Base-by-base conservation (phyloP, 2,113 vertebrate species). In the Azemiops feae region DNA sequence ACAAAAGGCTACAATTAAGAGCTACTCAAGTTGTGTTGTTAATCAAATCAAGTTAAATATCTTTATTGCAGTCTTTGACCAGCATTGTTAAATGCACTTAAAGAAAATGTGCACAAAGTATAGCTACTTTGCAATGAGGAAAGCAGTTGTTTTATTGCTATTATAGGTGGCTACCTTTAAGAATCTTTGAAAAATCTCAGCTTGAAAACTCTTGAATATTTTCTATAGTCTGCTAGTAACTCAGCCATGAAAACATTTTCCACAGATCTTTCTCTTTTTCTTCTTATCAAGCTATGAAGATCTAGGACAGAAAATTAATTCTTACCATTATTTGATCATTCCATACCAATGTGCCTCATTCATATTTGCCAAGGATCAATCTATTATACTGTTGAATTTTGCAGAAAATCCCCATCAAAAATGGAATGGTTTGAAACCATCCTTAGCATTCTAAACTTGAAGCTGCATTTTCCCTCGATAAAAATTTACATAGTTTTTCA, bases 401-500 rank as follows among this genome's bases (percentile, higher is more conserved):
- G 57, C 0, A 87, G 16, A 89, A 16, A 88, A 89, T 0, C 27
- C 60, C 39, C 20, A 87, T 39, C 91, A 92, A 9, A 94, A 81
- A n/a, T 2, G 0, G 25, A 23, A 54, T 90, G 22, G 89, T 58
- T 93, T 93, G 91, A 96, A 96, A 89, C 91, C 22, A 88, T 92
- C 58, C 94, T 58, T 88, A 27, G 10, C 1, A 18, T 97, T 95
- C 94, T 92, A 95, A 96, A 96, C 94, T 94, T 96, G 96, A 95
- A 96, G 94, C 91, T 96, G 95, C 93, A 95, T 97, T 97, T 96
- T 97, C 93, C 91, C 95, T 96, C 94, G 96, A 96, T 97, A 96
- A 97, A 92, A 97, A 98, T 97, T 96, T 97, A 96, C 97, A 97
- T 97, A 96, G 97, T 97, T 97, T 97, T 97, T 98, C 97, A 97